A percentile compares a stretch with the other conserved stretches of the same genome.
Evolutionary conservation across 2,797 vertebrate species (phyloP).

Genomic region (Microtus obscurus): DNA sequence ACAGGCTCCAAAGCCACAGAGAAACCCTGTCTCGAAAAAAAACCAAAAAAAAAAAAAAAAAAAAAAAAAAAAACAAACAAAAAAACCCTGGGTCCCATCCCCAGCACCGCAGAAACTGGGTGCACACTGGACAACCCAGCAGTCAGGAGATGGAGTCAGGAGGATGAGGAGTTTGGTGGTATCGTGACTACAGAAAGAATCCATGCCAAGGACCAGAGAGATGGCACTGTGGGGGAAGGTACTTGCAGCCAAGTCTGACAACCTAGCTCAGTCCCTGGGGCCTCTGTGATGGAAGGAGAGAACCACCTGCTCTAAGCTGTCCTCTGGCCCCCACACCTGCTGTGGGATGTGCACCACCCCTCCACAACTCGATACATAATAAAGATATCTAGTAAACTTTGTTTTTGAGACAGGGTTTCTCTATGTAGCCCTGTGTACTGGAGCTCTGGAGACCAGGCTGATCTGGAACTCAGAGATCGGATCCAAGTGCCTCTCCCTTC

Average conservation of each 20-base stretch:
- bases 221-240: neutral
- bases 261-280: too few relatives aligned
- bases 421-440: neutral
- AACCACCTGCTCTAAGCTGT: neutral
- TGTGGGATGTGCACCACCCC: neutral
- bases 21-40: too few relatives aligned
- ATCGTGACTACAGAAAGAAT: neutral
- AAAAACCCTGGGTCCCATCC: neutral
- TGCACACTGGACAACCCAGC: neutral
- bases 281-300: neutral
- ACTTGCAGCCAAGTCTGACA: neutral
- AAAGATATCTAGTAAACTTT: neutral
- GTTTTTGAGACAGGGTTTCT: neutral
- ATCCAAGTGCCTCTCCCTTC: neutral
- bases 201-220: neutral
- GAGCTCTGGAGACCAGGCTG: neutral
- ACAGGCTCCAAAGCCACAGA: too few relatives aligned
- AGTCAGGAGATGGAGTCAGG: neutral
- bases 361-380: neutral
- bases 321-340: neutral
- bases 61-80: too few relatives aligned
- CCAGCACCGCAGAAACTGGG: neutral
- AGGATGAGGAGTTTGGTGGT: neutral
- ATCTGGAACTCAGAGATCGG: neutral
- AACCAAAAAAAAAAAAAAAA: too few relatives aligned